A percentile compares a stretch with the other conserved stretches of the same genome.
Evolutionary conservation across 2,888 invertebrate genomes (phyloP).

Genomic region (Drosophila conformis): DNA sequence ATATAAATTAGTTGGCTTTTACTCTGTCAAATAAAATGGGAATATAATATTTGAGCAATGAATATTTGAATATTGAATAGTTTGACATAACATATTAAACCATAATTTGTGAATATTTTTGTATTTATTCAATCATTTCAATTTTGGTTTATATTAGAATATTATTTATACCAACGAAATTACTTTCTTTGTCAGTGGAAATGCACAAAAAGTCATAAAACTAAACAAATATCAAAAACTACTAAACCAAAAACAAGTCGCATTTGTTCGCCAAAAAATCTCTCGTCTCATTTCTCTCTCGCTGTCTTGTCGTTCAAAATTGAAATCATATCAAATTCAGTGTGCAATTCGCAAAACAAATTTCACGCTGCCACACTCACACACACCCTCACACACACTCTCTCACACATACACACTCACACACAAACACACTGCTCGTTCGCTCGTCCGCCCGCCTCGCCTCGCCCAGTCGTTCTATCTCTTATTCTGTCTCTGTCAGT

Average conservation of each 20-base stretch:
- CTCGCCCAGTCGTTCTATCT: conserved; percentile 47
- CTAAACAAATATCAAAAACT: background rate
- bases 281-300: conserved; percentile 48
- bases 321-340: conserved; percentile 52
- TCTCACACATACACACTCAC: conserved; percentile 10
- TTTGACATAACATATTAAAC: background rate
- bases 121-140: background rate
- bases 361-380: conserved; percentile 52
- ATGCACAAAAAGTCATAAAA: background rate
- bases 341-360: conserved; percentile 45
- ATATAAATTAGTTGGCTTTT: background rate
- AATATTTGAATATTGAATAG: background rate
- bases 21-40: background rate
- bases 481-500: conserved; percentile 26
- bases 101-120: background rate
- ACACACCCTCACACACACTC: conserved; percentile 7
- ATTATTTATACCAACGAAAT: background rate
- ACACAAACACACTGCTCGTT: conserved; percentile 39
- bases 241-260: conserved; percentile 24
- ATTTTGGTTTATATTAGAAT: background rate
- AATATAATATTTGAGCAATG: background rate
- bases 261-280: background rate
- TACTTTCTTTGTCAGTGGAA: conserved; percentile 48
- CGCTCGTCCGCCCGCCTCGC: conserved; percentile 52
- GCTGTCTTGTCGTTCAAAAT: conserved; percentile 47